Evolutionary conservation across 1,140 invertebrate species (phyloP), one percentile per base, ranked within the genome.

Genomic region (Calephelis virginiensis): DNA sequence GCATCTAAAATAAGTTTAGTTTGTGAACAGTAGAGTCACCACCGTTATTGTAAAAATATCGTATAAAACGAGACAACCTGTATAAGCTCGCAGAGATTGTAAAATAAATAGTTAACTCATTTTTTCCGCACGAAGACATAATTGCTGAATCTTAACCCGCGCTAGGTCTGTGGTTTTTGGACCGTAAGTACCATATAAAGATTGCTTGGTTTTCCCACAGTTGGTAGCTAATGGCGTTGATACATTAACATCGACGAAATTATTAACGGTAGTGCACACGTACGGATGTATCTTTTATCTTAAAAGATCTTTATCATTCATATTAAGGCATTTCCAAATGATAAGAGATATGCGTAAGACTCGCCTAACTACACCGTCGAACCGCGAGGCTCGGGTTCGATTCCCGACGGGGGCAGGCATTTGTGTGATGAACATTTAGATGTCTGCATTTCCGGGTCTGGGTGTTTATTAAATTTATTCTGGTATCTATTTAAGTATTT

Each of bases 101-200:
- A n/a, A 59, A 59, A 59, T 59, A 59, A 59, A 59, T 38, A 59
- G 56, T 59, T 59, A n/a, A 38, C 37, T 7, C 37, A 59, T 59
- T 59, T 59, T 59, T 59, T 59, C 56, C 56, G 28, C 56, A 56
- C 53, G 53, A 59, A 11, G 28, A 5, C 8, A 12, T 59, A 59
- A 59, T 59, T 59, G 28, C 10, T 28, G 17, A 28, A n/a, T 28
- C 5, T 59, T 6, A 59, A 11, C 37, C 37, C 28, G 12, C 53
- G 17, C 9, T 56, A 56, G 53, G 17, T 56, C 14, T 56, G 53
- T 56, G 53, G 53, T 56, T 56, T 56, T 11, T 56, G 53, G 10
- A 56, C 53, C 53, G 53, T 56, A 12, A 28, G 17, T 37, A 56
- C 53, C 53, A 56, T 28, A 37, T 56, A 37, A 17, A 56, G 53